phyloP scores from a whole-genome alignment of 2,888 invertebrate species.

The Nemurella pictetii region DNA sequence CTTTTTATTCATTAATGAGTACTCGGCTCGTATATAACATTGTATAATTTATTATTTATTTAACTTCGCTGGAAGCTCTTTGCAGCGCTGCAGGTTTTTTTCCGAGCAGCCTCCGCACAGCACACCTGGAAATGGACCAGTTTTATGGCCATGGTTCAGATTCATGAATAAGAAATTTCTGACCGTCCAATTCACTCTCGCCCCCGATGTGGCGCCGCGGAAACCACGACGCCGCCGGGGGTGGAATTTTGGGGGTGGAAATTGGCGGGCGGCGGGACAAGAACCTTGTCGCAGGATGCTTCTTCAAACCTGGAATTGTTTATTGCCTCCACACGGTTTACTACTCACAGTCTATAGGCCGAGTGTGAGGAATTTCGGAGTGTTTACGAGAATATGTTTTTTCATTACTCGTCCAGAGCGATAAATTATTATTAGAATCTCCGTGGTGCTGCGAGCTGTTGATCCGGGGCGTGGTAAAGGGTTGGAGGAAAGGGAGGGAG shows the following conservation, averaged over 20 bases:
- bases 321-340: neutral
- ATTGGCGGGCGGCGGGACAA: neutral
- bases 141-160: slow-evolving; percentile 25
- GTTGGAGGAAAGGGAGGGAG: neutral
- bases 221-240: neutral
- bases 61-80: slow-evolving; percentile 2
- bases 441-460: too few species aligned
- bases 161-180: slow-evolving; percentile 38
- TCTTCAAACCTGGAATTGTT: neutral
- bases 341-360: neutral
- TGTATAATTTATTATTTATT: slow-evolving; percentile 27
- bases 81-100: neutral
- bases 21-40: slow-evolving; percentile 17
- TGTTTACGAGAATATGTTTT: slow-evolving; percentile 23
- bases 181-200: slow-evolving; percentile 34
- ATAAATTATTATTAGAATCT: slow-evolving; percentile 21
- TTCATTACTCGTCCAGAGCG: slow-evolving; percentile 1
- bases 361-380: slow-evolving; percentile 4
- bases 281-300: neutral
- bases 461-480: too few species aligned
- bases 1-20: slow-evolving; percentile 24
- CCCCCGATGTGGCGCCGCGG: slow-evolving; percentile 11
- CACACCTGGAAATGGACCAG: slow-evolving; percentile 20
- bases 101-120: neutral
- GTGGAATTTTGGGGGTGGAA: neutral